phyloP scores from a whole-genome alignment of 2,888 invertebrate genomes.

The Morpho helenor region DNA sequence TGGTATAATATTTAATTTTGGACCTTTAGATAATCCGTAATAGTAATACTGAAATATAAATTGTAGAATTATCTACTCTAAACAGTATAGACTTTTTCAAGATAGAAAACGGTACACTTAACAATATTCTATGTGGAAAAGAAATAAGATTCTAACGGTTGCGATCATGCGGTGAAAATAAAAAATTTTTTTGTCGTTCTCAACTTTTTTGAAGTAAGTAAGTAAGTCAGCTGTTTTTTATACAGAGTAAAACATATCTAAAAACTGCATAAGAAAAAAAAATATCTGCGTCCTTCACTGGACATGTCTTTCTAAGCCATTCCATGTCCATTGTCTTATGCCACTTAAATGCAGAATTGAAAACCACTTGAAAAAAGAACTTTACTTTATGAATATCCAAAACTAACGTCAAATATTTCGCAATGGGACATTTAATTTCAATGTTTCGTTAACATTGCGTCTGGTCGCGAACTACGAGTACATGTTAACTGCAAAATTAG shows the following conservation, averaged over 20 bases:
- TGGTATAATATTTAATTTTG: slow-evolving; percentile 79
- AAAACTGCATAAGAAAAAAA: too few species aligned
- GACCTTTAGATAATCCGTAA: slow-evolving; percentile 55
- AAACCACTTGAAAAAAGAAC: background rate
- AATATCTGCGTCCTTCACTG: too few species aligned
- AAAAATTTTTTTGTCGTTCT: too few species aligned
- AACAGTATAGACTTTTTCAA: slow-evolving; percentile 17
- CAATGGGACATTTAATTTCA: slow-evolving; percentile 18
- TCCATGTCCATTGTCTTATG: too few species aligned
- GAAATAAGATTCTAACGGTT: background rate
- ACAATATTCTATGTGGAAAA: slow-evolving; percentile 5
- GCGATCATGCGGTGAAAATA: too few species aligned
- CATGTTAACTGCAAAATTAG: background rate
- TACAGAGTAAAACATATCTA: too few species aligned
- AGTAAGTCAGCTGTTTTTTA: too few species aligned
- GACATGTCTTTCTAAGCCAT: too few species aligned
- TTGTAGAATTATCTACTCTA: slow-evolving; percentile 61
- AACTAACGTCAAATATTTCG: slow-evolving; percentile 13
- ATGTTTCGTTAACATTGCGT: slow-evolving; percentile 17
- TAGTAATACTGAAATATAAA: slow-evolving; percentile 63
- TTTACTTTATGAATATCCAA: background rate
- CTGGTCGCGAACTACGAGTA: slow-evolving; percentile 9
- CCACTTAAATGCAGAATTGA: too few species aligned
- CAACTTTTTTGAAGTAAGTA: too few species aligned
- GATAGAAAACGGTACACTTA: background rate